Evolutionary conservation across 2,113 vertebrate species (phyloP).

Genomic region (Trogon surrucura): DNA sequence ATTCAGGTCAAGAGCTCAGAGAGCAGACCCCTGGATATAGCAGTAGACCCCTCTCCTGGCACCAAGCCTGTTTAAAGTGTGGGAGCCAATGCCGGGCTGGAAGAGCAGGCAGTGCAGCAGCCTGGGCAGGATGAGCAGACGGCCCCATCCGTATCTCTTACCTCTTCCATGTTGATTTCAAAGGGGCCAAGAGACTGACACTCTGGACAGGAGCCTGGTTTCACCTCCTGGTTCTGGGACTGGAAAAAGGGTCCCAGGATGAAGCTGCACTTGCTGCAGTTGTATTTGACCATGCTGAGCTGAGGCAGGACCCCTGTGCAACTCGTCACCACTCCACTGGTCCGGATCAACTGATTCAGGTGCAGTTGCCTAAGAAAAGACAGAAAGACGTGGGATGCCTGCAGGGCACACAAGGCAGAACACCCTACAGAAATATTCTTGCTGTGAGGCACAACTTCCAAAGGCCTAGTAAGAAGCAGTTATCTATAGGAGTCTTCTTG

Average conservation of each 20-base stretch:
- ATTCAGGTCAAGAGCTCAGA: neutral
- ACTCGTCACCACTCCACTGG: slow-evolving; percentile 94
- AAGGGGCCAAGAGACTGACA: slow-evolving; percentile 95
- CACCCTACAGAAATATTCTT: neutral
- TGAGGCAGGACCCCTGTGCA: slow-evolving; percentile 95
- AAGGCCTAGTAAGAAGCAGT: neutral
- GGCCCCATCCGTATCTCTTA: slow-evolving; percentile 53
- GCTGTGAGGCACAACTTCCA: neutral
- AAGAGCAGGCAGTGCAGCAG: neutral
- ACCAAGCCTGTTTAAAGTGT: neutral
- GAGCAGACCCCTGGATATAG: neutral
- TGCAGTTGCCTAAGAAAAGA: slow-evolving; percentile 88
- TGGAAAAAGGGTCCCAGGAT: slow-evolving; percentile 95
- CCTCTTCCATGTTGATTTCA: slow-evolving; percentile 99
- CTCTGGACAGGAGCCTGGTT: slow-evolving; percentile 95
- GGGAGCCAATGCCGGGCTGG: neutral
- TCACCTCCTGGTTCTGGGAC: slow-evolving; percentile 98
- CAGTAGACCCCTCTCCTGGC: neutral
- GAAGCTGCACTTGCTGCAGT: slow-evolving; percentile 96
- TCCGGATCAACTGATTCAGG: slow-evolving; percentile 97
- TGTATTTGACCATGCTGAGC: slow-evolving; percentile 97
- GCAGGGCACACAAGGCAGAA: neutral
- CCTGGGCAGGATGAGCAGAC: neutral
- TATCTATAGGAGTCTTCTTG: neutral
- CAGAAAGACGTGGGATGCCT: neutral